These are phyloP conservation scores for Phocides pigmalion DNA, from an alignment of 1,140 invertebrate genomes.

Conservation along the genomic window DNA sequence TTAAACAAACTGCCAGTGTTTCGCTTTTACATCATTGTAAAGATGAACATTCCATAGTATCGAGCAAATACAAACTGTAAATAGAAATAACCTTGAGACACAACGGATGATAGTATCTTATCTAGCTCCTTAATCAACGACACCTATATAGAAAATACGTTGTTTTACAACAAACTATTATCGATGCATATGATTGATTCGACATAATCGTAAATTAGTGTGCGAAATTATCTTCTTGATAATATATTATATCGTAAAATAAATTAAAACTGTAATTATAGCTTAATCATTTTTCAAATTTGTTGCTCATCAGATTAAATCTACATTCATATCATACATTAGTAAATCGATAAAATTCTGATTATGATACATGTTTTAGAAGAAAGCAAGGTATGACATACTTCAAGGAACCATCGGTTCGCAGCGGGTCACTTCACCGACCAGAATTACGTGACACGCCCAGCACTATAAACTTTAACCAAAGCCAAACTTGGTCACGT, in stretches of 20 bases:
- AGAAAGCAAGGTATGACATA: background rate
- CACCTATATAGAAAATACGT: background rate
- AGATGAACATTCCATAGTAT: background rate
- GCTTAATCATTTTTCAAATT: background rate
- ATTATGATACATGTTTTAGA: slow-evolving; percentile 7
- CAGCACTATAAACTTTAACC: background rate
- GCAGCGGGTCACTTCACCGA: too few species aligned
- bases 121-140: background rate
- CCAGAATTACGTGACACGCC: too few species aligned
- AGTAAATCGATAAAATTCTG: slow-evolving; percentile 14
- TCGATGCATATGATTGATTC: slow-evolving; percentile 6
- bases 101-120: background rate
- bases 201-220: slow-evolving; percentile 9
- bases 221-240: slow-evolving; percentile 10
- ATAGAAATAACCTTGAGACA: slow-evolving; percentile 1
- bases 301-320: background rate
- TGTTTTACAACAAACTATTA: slow-evolving; percentile 2
- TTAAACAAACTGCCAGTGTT: too few species aligned
- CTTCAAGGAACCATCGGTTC: background rate
- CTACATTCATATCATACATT: background rate
- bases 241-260: slow-evolving; percentile 20
- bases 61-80: background rate
- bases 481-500: background rate
- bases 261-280: slow-evolving; percentile 1
- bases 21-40: too few species aligned